Evolutionary conservation across 2,797 vertebrate species (phyloP).

Genomic region (Coluber constrictor): DNA sequence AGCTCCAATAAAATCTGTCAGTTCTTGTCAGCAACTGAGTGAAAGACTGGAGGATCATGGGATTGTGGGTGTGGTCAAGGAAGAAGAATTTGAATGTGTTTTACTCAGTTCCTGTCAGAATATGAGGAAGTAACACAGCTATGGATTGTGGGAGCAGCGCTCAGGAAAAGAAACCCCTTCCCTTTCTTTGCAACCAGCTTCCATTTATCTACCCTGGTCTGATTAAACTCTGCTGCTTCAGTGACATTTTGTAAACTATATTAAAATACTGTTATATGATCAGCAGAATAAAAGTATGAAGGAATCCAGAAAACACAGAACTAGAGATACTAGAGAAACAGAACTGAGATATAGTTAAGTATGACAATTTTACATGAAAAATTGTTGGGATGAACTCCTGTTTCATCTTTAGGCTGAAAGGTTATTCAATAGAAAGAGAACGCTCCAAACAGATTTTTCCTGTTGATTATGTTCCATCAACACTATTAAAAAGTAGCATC

Average conservation of each 20-base stretch:
- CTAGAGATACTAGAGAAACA: not conserved
- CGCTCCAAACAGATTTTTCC: not conserved
- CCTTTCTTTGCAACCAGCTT: not conserved
- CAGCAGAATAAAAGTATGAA: not conserved
- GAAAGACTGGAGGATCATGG: no score
- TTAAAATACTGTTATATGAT: not conserved
- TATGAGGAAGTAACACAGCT: no score
- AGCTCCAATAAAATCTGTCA: no score
- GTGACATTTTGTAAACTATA: not conserved
- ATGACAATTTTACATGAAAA: not conserved
- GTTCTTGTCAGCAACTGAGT: no score
- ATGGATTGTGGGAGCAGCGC: no score
- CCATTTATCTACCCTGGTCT: not conserved
- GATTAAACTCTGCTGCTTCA: not conserved
- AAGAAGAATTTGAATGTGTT: no score
- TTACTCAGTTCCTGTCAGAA: no score
- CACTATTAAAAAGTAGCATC: not conserved
- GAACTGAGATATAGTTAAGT: not conserved
- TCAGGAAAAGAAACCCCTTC: not conserved
- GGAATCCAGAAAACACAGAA: not conserved
- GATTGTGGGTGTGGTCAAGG: no score
- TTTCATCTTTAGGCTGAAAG: conserved; percentile 25
- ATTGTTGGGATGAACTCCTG: not conserved
- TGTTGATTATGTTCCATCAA: not conserved
- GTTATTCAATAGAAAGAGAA: conserved; percentile 17